Evolutionary conservation across 2,888 invertebrate genomes (phyloP), one percentile per base, ranked within the genome.

Genomic region (Aphodius granarius): DNA sequence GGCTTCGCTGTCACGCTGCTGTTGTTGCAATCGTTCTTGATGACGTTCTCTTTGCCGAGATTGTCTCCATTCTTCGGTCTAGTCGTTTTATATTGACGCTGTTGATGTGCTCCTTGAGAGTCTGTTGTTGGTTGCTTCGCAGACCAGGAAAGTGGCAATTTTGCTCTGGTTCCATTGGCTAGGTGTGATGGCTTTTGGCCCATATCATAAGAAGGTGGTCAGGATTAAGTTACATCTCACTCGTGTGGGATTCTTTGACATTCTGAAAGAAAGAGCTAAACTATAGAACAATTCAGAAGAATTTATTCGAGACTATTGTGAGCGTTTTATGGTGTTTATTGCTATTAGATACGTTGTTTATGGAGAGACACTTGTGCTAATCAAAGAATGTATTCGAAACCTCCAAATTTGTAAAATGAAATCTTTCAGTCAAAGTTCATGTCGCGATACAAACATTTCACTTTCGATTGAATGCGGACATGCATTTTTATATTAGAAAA

Each of bases 91-190:
- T 85, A 87, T 78, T 87, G 86, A 79, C 87, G 87, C 79, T 86
- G 86, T 1, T 17, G 20, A 80, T 88, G 86, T 79, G 87, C 85
- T 19, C 85, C 85, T 76, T 84, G 84, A 22, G 84, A 83, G 78
- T 85, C 82, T 77, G 82, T 81, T 62, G 84, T 84, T 63, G 83
- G 88, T 81, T 92, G 91, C 83, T 92, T 91, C 64, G 94, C 87
- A 75, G 94, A 92, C 94, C 94, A 94, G 73, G 93, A 93, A 75
- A 94, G 88, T 75, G 94, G 93, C 86, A 94, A 91, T 86, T 93
- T 94, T 79, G 93, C 89, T 81, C 89, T 88, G 80, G 83, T 83
- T 74, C 81, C 81, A 79, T 82, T 81, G 81, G 80, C 82, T 80
- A 82, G 76, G 85, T 86, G 86, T 83, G 90, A 90, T 81, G 89